phyloP scores from a whole-genome alignment of 23 tunicate genomes.

The Phallusia fumigata region DNA sequence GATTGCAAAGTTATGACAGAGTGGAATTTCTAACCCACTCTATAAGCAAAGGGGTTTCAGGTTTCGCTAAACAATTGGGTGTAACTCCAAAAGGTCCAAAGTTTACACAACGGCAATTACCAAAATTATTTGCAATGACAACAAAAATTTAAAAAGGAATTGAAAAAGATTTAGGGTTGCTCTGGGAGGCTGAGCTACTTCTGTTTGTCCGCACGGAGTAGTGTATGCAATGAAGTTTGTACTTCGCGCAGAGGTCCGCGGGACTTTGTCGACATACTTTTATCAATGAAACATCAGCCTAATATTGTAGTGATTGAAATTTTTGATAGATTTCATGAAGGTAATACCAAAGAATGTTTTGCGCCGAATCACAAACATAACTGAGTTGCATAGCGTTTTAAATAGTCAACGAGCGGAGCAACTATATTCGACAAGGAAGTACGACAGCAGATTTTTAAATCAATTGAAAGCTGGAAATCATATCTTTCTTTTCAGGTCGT shows the following conservation, averaged over 20 bases:
- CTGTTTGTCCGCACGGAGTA: neutral
- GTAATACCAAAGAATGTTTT: neutral
- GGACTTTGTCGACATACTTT: constrained; percentile 16
- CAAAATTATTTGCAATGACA: too few relatives aligned
- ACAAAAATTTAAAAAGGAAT: neutral
- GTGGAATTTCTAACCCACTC: neutral
- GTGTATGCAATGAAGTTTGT: constrained; percentile 7
- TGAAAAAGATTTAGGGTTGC: neutral
- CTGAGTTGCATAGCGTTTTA: too few relatives aligned
- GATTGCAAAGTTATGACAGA: constrained; percentile 13
- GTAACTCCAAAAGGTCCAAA: neutral
- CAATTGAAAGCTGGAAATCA: neutral
- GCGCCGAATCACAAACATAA: neutral
- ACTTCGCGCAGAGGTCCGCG: constrained; percentile 22
- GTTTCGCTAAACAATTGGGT: constrained; percentile 12
- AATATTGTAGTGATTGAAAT: neutral
- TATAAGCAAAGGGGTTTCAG: neutral
- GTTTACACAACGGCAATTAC: neutral
- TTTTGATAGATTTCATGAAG: too few relatives aligned
- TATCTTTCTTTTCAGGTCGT: too few relatives aligned
- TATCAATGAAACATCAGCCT: constrained; percentile 23
- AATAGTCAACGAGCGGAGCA: too few relatives aligned
- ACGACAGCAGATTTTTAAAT: neutral
- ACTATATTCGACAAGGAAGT: neutral
- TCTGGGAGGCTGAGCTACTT: constrained; percentile 20